Evolutionary conservation across 2,888 invertebrate species (phyloP), one percentile per base, ranked within the genome.

Genomic region (Rotaria sp.): DNA sequence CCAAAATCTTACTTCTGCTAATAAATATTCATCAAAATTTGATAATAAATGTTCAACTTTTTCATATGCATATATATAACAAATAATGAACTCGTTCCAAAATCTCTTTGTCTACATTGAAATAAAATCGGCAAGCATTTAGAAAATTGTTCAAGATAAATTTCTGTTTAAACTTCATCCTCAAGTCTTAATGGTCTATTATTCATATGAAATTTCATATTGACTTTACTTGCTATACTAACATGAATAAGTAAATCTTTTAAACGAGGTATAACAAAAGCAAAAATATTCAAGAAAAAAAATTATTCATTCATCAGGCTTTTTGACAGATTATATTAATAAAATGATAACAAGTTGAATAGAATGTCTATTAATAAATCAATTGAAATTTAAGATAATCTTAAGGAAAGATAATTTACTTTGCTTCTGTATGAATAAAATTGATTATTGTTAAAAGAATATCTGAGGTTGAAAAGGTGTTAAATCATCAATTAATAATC

Each of bases 361-460:
- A 4, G 75, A 75, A 75, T 75, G 75, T 75, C 75, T 75, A 21
- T 1, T 2, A 50, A 50, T 2, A 50, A 50, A 50, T 15, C 11
- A 15, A 8, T 8, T 5, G 5, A 8, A 8, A 8, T 45, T 10
- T 8, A 10, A 10, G 10, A 10, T 45, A 8, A 8, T 45, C 45
- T 8, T 5, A 18, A 50, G 11, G 11, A 50, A 50, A 11, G 11
- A 11, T 8, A 50, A 50, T 50, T 50, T 41, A 75, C 75, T 26
- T 75, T 24, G 75, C 41, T 75, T 75, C 75, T 38, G 75, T 75
- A 75, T 75, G 75, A 41, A 75, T 75, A 41, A 75, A 75, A 75
- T 75, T 26, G 41, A 75, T 75, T 2, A 75, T 75, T 3, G 75
- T 41, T 75, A 75, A 41, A 21, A 75, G 26, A 26, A 75, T 75